Evolutionary conservation across 2,113 vertebrate genomes (phyloP), one percentile per base, ranked within the genome.

Genomic region (Aviceda subcristata): DNA sequence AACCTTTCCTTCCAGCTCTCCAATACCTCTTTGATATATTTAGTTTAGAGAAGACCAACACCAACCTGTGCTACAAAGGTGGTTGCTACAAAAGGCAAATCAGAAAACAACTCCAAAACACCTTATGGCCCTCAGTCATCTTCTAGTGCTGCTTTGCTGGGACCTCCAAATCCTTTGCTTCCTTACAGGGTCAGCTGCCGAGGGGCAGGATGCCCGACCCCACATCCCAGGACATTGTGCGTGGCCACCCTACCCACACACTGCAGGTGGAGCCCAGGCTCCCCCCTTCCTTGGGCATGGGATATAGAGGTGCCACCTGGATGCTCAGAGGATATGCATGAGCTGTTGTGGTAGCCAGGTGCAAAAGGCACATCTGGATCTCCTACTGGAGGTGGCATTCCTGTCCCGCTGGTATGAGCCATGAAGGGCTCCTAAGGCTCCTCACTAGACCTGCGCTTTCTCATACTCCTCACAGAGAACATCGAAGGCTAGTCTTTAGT

Each of bases 161-260:
- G 20, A 43, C 13, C 9, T 71, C 15, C 30, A 56, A 50, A 66
- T 62, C 1, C 0, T 43, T 86, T 71, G 4, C 3, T 8, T 74
- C 14, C 51, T 79, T 91, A 34, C 45, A 74, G 55, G 22, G 7
- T 41, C 43, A 55, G 45, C 57, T 84, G 68, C 39, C 5, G 4
- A 55, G 17, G 20, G 39, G 4, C 26, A 41, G 76, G 32, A 41
- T 50, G n/a, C 11, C 43, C 0, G 0, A n/a, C 3, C 12, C n/a
- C 72, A 34, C 10, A 23, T 12, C 39, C 20, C 43, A 64, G 29
- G 20, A 29, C 0, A 1, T 23, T 26, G 26, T 22, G 19, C 2
- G 2, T 30, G 48, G 26, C 63, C 57, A 32, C 30, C 30, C 29
- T 32, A 55, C 22, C 34, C 46, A 3, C 12, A 7, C 21, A 22